Evolutionary conservation across 2,113 vertebrate genomes (phyloP), one percentile per base, ranked within the genome.

Genomic region (Toxotes chatareus): DNA sequence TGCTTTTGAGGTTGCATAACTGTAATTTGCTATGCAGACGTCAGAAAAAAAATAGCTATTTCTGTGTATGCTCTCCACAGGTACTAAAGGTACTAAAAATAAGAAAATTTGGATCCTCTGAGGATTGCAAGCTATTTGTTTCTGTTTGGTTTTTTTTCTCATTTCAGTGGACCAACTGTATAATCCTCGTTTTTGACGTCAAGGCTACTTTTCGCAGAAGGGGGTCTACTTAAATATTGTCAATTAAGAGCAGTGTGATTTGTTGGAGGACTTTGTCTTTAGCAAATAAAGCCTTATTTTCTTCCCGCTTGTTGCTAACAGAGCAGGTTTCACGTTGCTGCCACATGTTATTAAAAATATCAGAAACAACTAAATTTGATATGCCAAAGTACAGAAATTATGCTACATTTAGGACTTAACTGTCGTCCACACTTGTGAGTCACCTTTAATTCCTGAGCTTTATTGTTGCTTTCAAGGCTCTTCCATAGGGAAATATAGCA

Each of bases 1-100:
- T 74, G 61, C 27, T 83, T 75, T 69, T 64, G 36, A 75, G 60
- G 66, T 75, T 81, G 27, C 32, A 47, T 73, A 73, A 71, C 34
- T 74, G 61, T 60, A 42, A 76, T 83, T 75, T 80, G 0, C 23
- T 42, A 68, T 65, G 56, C 46, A 68, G 55, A 19, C 73, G 60
- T 68, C 32, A 27, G 55, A 57, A 80, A 82, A 70, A 55, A 53
- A n/a, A 83, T 51, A 65, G 55, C 40, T 84, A 56, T 49, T 78
- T 87, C n/a, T 62, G 34, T 79, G 73, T 53, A 78, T 4, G 51
- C 40, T 62, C 31, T 86, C 66, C 69, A 79, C 64, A 81, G 86
- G 85, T 91, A 92, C 86, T 74, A 23, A 76, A 70, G 78, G 60
- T 83, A 82, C 71, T 81, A 63, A 64, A 68, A 76, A 55, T 65